Evolutionary conservation across 30 jellyfish, hydroid and myxozoan species (phyloP).

Genomic region (Turritopsis dohrnii): DNA sequence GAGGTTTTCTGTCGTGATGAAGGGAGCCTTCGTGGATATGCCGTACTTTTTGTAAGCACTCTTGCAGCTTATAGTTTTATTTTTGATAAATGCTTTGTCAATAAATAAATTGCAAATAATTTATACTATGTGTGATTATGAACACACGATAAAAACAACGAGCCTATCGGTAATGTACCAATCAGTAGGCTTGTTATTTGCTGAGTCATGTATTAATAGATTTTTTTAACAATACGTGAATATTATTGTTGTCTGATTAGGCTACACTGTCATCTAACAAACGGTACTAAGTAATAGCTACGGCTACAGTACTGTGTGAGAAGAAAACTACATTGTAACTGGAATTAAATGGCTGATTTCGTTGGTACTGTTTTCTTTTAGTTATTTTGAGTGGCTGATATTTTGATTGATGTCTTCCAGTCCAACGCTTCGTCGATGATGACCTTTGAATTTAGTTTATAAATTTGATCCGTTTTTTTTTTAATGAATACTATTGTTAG

Average conservation of each 20-base stretch:
- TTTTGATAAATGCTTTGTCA: constrained; percentile 33
- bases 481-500: background rate
- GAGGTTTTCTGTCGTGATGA: background rate
- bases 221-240: background rate
- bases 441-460: background rate
- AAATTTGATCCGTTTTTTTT: background rate
- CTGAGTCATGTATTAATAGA: background rate
- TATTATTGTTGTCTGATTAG: background rate
- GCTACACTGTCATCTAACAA: background rate
- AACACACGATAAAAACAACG: background rate
- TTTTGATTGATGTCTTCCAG: background rate
- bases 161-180: background rate
- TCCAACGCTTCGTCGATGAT: background rate
- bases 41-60: background rate
- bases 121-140: constrained; percentile 3
- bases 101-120: constrained; percentile 10
- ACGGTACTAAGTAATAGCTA: background rate
- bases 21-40: background rate
- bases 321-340: background rate
- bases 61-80: constrained; percentile 30
- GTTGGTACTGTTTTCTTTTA: too few species aligned
- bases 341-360: background rate
- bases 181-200: background rate
- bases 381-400: background rate
- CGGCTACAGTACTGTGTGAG: background rate